phyloP scores from a whole-genome alignment of 2,113 vertebrate species.

The Oryzias curvinotus region DNA sequence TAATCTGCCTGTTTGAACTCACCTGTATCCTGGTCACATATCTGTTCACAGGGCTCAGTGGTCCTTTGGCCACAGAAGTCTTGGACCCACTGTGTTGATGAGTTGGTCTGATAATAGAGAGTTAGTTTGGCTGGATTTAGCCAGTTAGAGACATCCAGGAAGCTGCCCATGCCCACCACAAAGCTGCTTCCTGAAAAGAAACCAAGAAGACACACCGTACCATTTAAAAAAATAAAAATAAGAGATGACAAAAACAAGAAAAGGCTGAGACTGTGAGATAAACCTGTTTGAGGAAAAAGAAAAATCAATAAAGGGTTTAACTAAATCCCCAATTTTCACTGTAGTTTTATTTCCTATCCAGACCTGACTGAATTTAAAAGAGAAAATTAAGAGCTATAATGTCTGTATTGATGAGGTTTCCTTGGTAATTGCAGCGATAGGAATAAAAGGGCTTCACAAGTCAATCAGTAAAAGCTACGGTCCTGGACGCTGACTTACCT shows the following conservation, averaged over 20 bases:
- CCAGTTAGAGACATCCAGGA: constrained; percentile 96
- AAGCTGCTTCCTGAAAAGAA: constrained; percentile 90
- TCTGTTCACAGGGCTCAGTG: constrained; percentile 92
- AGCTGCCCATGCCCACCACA: constrained; percentile 95
- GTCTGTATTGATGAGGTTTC: constrained; percentile 60
- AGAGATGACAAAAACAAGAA: not conserved
- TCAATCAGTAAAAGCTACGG: constrained; percentile 61
- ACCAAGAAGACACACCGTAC: constrained; percentile 23
- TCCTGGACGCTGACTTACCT: constrained; percentile 58
- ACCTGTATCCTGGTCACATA: constrained; percentile 96
- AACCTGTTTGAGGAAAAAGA: constrained; percentile 4
- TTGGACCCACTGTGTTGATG: constrained; percentile 90
- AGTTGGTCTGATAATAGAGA: constrained; percentile 94
- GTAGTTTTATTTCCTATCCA: constrained; percentile 52
- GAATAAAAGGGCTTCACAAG: constrained; percentile 62
- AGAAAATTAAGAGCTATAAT: constrained; percentile 64
- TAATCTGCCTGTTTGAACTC: constrained; percentile 48
- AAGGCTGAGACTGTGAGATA: constrained; percentile 1
- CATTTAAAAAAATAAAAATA: constrained; percentile 9
- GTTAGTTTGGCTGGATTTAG: constrained; percentile 95
- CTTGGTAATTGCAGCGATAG: constrained; percentile 61
- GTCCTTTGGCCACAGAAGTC: constrained; percentile 96
- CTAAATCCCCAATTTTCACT: constrained; percentile 49
- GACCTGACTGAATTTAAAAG: constrained; percentile 61
- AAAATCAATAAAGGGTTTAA: constrained; percentile 33